A percentile compares a stretch with the other conserved stretches of the same genome.
These are phyloP conservation scores for Astur gentilis DNA, from an alignment of 2,113 vertebrate genomes.

Conservation along the genomic window DNA sequence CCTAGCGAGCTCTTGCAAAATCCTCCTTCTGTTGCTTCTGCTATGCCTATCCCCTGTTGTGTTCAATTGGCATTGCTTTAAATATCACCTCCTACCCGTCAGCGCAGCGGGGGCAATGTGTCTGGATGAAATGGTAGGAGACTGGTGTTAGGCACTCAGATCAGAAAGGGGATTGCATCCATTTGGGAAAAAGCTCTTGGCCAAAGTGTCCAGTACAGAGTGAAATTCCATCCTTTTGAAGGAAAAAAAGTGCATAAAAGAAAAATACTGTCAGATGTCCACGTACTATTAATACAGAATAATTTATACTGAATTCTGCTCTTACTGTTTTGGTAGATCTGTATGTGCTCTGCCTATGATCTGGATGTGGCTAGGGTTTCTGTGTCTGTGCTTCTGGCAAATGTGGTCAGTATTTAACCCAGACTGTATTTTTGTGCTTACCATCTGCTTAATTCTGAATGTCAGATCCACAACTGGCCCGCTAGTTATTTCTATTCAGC, in stretches of 20 bases:
- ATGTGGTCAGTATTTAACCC: conserved; percentile 59
- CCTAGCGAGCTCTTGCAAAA: conserved; percentile 27
- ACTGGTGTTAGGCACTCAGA: conserved; percentile 35
- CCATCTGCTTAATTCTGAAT: conserved; percentile 67
- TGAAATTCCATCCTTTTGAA: conserved; percentile 19
- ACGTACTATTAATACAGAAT: conserved; percentile 19
- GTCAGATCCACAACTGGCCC: conserved; percentile 61
- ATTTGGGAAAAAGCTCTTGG: conserved; percentile 38
- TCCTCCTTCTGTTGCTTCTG: conserved; percentile 61
- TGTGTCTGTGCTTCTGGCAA: conserved; percentile 63
- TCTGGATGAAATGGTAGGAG: background rate
- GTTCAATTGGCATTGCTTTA: conserved; percentile 7
- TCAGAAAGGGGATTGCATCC: conserved; percentile 58
- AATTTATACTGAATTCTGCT: conserved; percentile 37
- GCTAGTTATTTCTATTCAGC: conserved; percentile 42
- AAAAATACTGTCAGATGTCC: conserved; percentile 63
- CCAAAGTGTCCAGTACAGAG: background rate
- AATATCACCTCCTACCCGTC: conserved; percentile 43
- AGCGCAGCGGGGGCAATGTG: background rate
- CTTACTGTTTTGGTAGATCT: conserved; percentile 38
- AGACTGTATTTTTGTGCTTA: conserved; percentile 59
- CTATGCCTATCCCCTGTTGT: conserved; percentile 32
- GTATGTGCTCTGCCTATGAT: conserved; percentile 37
- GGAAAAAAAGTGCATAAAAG: background rate
- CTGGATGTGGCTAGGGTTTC: conserved; percentile 50